phyloP scores from a whole-genome alignment of 2,113 vertebrate species.

The Barbus barbus region DNA sequence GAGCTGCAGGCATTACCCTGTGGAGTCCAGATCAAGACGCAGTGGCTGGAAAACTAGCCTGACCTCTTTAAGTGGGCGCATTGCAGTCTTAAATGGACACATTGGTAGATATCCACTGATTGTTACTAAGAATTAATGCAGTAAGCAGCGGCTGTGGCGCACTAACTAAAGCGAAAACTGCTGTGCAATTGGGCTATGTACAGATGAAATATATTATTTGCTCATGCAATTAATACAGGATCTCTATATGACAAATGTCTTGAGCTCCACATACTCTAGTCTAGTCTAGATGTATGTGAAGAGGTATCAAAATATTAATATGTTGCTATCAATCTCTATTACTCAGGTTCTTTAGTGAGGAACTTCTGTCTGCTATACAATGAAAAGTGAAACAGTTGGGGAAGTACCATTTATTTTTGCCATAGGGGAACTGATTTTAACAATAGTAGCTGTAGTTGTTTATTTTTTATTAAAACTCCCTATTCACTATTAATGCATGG shows the following conservation, averaged over 20 bases:
- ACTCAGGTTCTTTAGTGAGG: too few species aligned
- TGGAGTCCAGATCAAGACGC: slow-evolving; percentile 20
- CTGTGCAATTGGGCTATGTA: too few species aligned
- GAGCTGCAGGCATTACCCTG: background rate
- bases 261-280: background rate
- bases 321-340: too few species aligned
- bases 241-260: background rate
- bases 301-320: too few species aligned
- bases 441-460: too few species aligned
- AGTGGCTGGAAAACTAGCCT: background rate
- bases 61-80: slow-evolving; percentile 3
- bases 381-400: too few species aligned
- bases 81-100: slow-evolving; percentile 1
- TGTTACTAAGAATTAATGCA: background rate
- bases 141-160: background rate
- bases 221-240: background rate
- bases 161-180: background rate
- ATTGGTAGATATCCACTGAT: background rate
- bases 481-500: background rate
- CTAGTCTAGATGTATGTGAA: too few species aligned
- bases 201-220: background rate
- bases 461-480: too few species aligned
- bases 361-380: too few species aligned
- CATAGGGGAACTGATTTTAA: too few species aligned
- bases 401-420: too few species aligned